A percentile compares a stretch with the other conserved stretches of the same genome.
Conservation (phyloP, 2,797 vertebrate genomes). For the Sebastes jordani region DNA sequence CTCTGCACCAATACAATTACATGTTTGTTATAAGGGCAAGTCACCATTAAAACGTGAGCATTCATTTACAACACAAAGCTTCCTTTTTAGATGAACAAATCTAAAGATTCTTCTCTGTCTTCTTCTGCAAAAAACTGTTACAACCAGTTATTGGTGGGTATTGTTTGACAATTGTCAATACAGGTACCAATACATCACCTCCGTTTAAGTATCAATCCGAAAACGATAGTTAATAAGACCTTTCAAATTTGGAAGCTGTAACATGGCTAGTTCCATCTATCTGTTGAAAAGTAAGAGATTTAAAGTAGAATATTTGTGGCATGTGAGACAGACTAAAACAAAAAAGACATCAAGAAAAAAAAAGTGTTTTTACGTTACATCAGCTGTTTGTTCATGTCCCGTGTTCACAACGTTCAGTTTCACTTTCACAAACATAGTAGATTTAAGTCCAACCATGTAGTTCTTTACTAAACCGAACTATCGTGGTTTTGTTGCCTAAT, state of each 20-base stretch:
- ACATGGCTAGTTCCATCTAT: not conserved
- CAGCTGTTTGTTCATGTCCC: no score
- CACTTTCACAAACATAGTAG: no score
- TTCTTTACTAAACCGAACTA: no score
- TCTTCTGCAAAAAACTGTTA: not conserved
- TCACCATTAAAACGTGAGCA: constrained; percentile 18
- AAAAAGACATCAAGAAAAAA: no score
- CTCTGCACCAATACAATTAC: constrained; percentile 36
- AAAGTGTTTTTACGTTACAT: no score
- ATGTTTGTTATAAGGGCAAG: constrained; percentile 40
- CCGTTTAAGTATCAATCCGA: not conserved
- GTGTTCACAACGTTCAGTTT: no score
- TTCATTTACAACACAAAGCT: constrained; percentile 22
- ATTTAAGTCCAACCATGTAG: no score
- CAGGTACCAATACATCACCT: not conserved
- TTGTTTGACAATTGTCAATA: not conserved
- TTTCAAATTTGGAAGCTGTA: not conserved
- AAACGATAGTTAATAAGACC: not conserved
- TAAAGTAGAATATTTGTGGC: no score
- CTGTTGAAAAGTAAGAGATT: not conserved
- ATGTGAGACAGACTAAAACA: no score
- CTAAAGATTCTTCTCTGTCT: not conserved
- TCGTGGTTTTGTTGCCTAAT: no score
- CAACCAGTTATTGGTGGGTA: not conserved
- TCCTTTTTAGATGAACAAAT: constrained; percentile 16